Percentiles rank a stretch among this genome's conserved stretches.
Evolutionary conservation across 2,113 vertebrate species (phyloP).

Genomic region (Nansenia antarctica): DNA sequence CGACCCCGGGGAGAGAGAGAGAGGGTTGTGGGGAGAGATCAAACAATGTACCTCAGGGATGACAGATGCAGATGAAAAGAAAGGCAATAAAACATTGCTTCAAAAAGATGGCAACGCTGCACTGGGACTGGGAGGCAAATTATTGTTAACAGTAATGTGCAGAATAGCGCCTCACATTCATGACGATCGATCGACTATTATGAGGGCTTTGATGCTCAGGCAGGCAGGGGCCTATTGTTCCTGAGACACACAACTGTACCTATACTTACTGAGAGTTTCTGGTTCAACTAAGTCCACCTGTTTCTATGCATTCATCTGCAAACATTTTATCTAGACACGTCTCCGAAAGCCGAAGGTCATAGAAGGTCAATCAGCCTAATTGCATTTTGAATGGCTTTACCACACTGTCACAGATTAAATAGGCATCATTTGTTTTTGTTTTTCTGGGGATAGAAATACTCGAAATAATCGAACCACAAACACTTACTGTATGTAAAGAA

Average conservation of each 20-base stretch:
- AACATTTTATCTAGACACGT: background rate
- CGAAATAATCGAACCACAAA: background rate
- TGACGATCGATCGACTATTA: slow-evolving; percentile 76
- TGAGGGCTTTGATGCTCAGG: slow-evolving; percentile 69
- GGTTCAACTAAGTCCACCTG: slow-evolving; percentile 44
- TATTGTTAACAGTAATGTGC: slow-evolving; percentile 77
- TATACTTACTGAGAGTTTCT: slow-evolving; percentile 59
- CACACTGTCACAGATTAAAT: background rate
- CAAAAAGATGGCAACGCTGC: slow-evolving; percentile 74
- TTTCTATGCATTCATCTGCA: slow-evolving; percentile 60
- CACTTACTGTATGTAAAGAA: background rate
- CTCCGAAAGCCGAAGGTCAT: background rate
- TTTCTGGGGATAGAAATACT: too few relatives aligned
- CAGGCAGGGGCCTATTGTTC: slow-evolving; percentile 64
- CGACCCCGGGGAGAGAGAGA: slow-evolving; percentile 69
- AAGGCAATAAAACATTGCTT: slow-evolving; percentile 75
- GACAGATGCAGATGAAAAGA: slow-evolving; percentile 76
- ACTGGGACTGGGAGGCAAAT: slow-evolving; percentile 73
- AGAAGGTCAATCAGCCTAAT: background rate
- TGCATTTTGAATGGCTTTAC: background rate
- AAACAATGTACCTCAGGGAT: slow-evolving; percentile 73
- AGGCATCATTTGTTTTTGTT: too few relatives aligned
- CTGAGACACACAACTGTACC: slow-evolving; percentile 45
- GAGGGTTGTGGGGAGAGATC: slow-evolving; percentile 69
- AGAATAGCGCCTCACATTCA: slow-evolving; percentile 71